Conservation (phyloP, 2,888 invertebrate species). For the Cantharis lateralis region DNA sequence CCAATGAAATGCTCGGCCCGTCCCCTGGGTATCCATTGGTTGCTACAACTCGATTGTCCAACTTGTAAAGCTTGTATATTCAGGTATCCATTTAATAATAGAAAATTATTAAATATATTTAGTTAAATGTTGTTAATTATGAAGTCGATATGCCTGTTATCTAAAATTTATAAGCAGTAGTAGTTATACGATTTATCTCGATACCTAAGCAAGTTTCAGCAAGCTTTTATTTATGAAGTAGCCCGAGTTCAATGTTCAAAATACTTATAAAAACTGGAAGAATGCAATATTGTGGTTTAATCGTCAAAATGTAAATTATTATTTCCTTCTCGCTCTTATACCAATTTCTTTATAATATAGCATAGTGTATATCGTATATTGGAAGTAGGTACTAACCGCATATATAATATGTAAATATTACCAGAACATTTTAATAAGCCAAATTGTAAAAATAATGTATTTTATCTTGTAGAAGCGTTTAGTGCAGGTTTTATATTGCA, state of each 20-base stretch:
- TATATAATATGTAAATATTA: background rate
- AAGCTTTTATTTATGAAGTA: background rate
- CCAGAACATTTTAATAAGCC: background rate
- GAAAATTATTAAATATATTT: background rate
- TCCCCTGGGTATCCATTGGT: slow-evolving; percentile 31
- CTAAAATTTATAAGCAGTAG: background rate
- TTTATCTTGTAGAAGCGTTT: background rate
- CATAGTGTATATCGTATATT: background rate
- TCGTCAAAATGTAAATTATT: background rate
- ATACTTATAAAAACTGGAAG: background rate
- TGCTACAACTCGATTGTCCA: slow-evolving; percentile 20
- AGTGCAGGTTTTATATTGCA: background rate
- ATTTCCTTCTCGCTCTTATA: background rate
- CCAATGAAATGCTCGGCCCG: slow-evolving; percentile 28
- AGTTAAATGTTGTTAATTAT: background rate
- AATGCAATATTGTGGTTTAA: background rate
- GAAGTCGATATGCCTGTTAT: background rate
- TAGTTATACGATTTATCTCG: background rate
- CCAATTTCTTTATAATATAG: background rate
- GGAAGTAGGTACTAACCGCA: background rate
- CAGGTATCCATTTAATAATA: slow-evolving; percentile 22
- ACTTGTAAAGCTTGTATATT: slow-evolving; percentile 17
- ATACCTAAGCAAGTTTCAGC: background rate
- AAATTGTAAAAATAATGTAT: background rate
- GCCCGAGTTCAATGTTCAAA: background rate